These are phyloP conservation scores for Flabesymbios commensalis DNA, from an alignment of 2,888 invertebrate species.

Conservation along the genomic window DNA sequence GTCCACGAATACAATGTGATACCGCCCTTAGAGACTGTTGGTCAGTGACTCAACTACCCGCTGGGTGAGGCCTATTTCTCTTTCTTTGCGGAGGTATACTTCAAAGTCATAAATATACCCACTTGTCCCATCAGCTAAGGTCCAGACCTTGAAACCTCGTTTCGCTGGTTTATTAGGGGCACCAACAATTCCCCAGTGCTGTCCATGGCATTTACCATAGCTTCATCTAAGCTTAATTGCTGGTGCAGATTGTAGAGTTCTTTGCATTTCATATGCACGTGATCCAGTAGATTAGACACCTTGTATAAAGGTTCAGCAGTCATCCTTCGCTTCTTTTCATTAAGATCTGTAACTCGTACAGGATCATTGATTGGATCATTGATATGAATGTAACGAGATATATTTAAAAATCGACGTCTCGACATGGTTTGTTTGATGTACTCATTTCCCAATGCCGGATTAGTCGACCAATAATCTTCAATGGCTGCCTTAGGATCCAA, in stretches of 20 bases:
- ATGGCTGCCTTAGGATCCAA: background rate
- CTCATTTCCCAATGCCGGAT: background rate
- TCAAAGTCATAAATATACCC: too few species aligned
- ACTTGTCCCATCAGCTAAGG: too few species aligned
- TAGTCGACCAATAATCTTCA: background rate
- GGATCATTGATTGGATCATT: background rate
- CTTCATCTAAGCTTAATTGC: too few species aligned
- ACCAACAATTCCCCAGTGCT: too few species aligned
- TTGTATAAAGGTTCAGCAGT: background rate
- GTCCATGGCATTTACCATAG: too few species aligned
- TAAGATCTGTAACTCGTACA: background rate
- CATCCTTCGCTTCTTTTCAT: background rate
- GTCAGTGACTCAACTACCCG: too few species aligned
- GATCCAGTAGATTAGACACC: background rate
- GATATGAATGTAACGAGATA: background rate
- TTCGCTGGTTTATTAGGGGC: too few species aligned
- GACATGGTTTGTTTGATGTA: background rate
- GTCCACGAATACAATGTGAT: too few species aligned
- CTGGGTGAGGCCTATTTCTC: too few species aligned
- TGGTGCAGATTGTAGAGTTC: background rate
- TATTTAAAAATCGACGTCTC: background rate
- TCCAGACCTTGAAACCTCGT: too few species aligned
- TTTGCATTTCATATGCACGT: background rate
- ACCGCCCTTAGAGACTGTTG: too few species aligned
- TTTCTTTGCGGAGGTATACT: too few species aligned